Percentiles rank a stretch among this genome's conserved stretches.
phyloP scores from a whole-genome alignment of 2,113 vertebrate species.

The Tupaia chinensis region DNA sequence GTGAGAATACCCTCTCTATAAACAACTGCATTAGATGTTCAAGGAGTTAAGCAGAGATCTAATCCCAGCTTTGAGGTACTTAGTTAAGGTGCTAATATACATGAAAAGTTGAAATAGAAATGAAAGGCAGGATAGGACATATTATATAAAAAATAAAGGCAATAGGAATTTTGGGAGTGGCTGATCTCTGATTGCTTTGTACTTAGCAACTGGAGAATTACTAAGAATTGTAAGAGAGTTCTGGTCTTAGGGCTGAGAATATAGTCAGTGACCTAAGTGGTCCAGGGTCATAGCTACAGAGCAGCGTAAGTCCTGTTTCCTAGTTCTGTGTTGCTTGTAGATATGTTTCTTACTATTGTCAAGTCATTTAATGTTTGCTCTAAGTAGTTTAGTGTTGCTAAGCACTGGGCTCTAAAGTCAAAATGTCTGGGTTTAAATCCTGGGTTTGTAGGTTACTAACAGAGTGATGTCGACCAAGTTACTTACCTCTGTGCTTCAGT shows the following conservation, averaged over 20 bases:
- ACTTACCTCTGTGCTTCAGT: background rate
- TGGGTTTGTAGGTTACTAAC: conserved; percentile 9
- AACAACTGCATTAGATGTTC: background rate
- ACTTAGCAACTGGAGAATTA: conserved; percentile 23
- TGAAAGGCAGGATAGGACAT: background rate
- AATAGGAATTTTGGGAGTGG: background rate
- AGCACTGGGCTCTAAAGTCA: background rate
- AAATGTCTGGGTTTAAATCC: background rate
- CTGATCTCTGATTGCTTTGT: conserved; percentile 23
- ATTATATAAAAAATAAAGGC: background rate
- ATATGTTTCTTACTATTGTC: background rate
- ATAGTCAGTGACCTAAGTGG: background rate
- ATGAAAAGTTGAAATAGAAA: conserved; percentile 6
- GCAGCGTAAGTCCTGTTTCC: background rate
- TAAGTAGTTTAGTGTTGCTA: background rate
- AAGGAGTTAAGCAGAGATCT: background rate
- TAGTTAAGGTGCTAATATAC: conserved; percentile 9
- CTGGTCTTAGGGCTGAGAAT: conserved; percentile 1
- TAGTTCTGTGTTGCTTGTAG: background rate
- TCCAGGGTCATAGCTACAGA: background rate
- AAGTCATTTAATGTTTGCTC: background rate
- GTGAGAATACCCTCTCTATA: conserved; percentile 8
- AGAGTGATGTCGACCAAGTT: background rate
- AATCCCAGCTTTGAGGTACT: background rate
- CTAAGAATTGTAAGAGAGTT: background rate